Evolutionary conservation across 1,140 invertebrate species (phyloP), one percentile per base, ranked within the genome.

Genomic region (Pseudomyrmex gracilis): DNA sequence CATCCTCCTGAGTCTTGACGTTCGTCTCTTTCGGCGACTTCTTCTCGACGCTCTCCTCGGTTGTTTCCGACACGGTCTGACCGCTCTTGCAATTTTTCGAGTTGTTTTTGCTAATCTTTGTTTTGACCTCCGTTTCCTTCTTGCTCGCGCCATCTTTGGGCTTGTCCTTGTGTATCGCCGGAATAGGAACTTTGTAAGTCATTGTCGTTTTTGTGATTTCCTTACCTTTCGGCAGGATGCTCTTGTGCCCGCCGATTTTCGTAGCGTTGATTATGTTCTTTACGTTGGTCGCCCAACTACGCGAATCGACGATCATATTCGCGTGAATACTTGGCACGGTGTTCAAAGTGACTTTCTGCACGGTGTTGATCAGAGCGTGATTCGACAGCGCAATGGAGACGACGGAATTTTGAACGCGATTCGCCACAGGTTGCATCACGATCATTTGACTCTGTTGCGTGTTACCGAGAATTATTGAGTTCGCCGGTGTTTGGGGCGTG

Each of bases 181-280:
- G 95, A 91, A 97, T 97, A 43, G 96, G 96, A 87, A 97, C 95
- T 93, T 97, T 96, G 91, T 96, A 97, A 2, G 96, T 94, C 95
- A 96, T 96, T 22, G 96, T 96, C 2, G 96, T 97, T 92, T 94
- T 94, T 1, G 95, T 95, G 15, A 94, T 92, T 86, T 94, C 92
- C 77, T 91, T 91, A n/a, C 92, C 92, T 66, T 94, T 94, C n/a
- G 94, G 94, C 10, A 94, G 51, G 12, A 94, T 94, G 15, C 92
- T 91, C 80, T 94, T 94, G 8, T 91, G 90, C 5, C 93, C 93
- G 5, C 93, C 92, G 7, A 94, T 93, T 86, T 94, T 94, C 17
- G 92, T 92, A 5, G 93, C 89, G 61, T 93, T 91, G 47, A 94
- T 92, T 66, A 94, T 93, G 17, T 90, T 93, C 83, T 93, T 94